A percentile compares a stretch with the other conserved stretches of the same genome.
Conservation (phyloP, 1,140 invertebrate genomes). For the Ceratitis capitata region DNA sequence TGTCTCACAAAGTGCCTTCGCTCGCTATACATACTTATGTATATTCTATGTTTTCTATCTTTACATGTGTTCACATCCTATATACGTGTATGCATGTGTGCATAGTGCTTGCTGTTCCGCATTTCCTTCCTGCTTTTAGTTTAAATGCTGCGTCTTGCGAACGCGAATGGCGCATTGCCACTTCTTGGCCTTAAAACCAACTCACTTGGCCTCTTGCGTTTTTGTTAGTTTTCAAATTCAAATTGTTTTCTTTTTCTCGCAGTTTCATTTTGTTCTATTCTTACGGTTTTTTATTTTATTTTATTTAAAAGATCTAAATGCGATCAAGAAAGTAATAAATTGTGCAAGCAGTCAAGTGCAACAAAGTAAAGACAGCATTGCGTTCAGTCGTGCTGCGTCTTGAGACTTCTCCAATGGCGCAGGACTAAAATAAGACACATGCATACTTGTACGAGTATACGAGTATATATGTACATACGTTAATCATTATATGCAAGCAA, state of each 20-base stretch:
- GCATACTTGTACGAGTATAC: neutral
- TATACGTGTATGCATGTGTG: neutral
- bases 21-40: neutral
- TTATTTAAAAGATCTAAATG: conserved; percentile 41
- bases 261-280: too few relatives aligned
- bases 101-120: neutral
- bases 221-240: neutral
- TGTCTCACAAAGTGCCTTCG: neutral
- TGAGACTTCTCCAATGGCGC: conserved; percentile 3
- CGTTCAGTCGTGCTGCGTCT: conserved; percentile 25
- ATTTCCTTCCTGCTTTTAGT: conserved; percentile 26
- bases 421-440: neutral
- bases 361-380: conserved; percentile 34
- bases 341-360: conserved; percentile 44
- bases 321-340: conserved; percentile 46
- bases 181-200: neutral
- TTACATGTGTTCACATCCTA: neutral
- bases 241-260: neutral
- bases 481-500: neutral
- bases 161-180: neutral
- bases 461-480: neutral
- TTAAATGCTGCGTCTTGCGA: neutral
- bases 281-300: conserved; percentile 20
- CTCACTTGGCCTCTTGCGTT: neutral
- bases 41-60: neutral